Base-by-base conservation (phyloP, 2,113 vertebrate species). In the Pangasianodon hypophthalmus region DNA sequence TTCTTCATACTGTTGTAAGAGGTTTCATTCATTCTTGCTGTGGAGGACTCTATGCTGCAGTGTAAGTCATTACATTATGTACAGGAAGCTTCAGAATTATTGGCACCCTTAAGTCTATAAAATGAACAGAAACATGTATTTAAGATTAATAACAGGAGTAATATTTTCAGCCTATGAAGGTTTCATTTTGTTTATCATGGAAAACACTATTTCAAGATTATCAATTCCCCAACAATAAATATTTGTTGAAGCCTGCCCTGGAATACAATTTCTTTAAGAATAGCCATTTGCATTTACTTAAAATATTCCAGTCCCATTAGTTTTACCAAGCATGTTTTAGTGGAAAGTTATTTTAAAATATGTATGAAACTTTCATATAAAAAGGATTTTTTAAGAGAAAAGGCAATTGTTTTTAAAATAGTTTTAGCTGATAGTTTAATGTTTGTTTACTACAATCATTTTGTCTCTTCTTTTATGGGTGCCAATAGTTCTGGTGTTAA, bases 21-120 rank as follows among this genome's bases (percentile, higher is more conserved):
- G 97, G 97, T 32, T 98, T 98, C 84, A 96, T 96, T 92, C 97
- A 98, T 92, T 98, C 97, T 0, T 97, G 97, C 93, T 97, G 97
- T 46, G 97, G 97, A 41, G 95, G 97, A 52, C 96, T 98, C 75
- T 98, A 98, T 4, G 96, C 97, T 48, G 97, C 97, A 4, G 97
- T 97, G 97, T 98, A 92, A 77, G 87, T 71, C 26, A 64, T 41
- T 62, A 29, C 26, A n/a, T 71, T 83, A 58, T 37, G n/a, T 11
- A 41, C 80, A 83, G 6, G 6, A 82, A 80, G 29, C 14, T 80
- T 80, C 48, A n/a, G 13, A 80, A 80, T 6, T 80, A 82, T 56
- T 56, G 16, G 50, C 80, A 82, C 80, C n/a, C 29, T 1, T 48
- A 77, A 16, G 24, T 71, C 32, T 41, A 71, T 2, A n/a, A 71